These are phyloP conservation scores for Streblospio benedicti DNA, from an alignment of 1,140 invertebrate genomes.

Conservation along the genomic window DNA sequence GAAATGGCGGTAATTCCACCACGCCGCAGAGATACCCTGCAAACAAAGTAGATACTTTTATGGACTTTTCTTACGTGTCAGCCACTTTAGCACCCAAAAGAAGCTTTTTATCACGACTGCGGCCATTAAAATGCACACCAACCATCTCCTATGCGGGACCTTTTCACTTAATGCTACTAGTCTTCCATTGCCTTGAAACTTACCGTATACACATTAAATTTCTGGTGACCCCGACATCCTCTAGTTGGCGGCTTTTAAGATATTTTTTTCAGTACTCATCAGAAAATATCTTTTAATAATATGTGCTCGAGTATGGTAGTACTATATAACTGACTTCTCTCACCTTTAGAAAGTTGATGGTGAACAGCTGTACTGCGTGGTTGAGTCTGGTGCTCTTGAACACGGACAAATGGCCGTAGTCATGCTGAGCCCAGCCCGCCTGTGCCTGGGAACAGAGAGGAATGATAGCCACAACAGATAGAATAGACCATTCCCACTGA, in stretches of 20 bases:
- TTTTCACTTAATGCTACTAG: too few relatives aligned
- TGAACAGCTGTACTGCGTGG: constrained; percentile 38
- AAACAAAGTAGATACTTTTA: too few relatives aligned
- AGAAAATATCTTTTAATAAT: too few relatives aligned
- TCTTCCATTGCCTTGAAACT: too few relatives aligned
- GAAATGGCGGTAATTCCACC: constrained; percentile 47
- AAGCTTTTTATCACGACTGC: not conserved
- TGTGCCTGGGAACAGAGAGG: constrained; percentile 32
- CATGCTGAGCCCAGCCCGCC: constrained; percentile 47
- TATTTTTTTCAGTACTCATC: too few relatives aligned
- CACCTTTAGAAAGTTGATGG: constrained; percentile 42
- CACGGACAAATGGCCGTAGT: constrained; percentile 46
- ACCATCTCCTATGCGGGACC: too few relatives aligned
- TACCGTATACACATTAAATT: too few relatives aligned
- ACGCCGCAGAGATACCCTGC: constrained; percentile 40
- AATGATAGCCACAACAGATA: not conserved
- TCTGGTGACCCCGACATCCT: too few relatives aligned
- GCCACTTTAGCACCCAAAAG: not conserved
- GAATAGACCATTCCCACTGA: not conserved
- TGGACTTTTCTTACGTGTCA: not conserved
- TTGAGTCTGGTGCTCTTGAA: constrained; percentile 38
- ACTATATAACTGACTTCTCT: not conserved
- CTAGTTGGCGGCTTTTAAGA: too few relatives aligned
- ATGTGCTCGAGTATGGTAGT: too few relatives aligned
- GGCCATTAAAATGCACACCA: too few relatives aligned